Base-by-base conservation (phyloP, 2,113 vertebrate species). In the Lagopus leucura region DNA sequence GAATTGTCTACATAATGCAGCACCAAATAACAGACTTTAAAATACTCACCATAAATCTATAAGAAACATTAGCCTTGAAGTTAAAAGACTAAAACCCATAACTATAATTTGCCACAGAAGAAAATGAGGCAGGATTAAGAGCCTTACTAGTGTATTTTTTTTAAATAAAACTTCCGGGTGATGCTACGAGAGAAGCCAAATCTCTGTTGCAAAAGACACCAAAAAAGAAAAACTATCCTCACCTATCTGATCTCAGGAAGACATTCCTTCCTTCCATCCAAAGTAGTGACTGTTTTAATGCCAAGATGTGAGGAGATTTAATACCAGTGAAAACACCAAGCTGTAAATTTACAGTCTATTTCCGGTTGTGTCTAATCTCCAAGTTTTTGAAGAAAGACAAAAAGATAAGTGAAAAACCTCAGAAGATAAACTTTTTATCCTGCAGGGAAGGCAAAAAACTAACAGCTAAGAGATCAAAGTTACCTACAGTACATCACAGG, bases 401-500 rank as follows among this genome's bases (percentile, higher is more conserved):
- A 69, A 89, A 52, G 3, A 74, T 30, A 74, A 61, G 3, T 3
- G 4, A 61, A 72, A 90, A 20, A 4, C 0, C 5, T 0, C 27
- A 65, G 12, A 50, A 71, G 20, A 4, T 63, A 55, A 55, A 52
- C 86, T 55, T 43, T 78, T 79, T 38, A 47, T 4, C 36, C 21
- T 57, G 10, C 67, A 13, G 11, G 24, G 8, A 74, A 67, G 18
- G 20, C 38, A 85, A 85, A 43, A 5, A 67, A 21, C n/a, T 64
- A 52, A 85, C 91, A 38, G 3, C 5, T 70, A 9, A 72, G 21
- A 88, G n/a, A n/a, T 11, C 24, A 36, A 36, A 72, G 43, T 90
- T 71, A 52, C 0, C 0, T 5, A 1, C 4, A n/a, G 16, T 21
- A 14, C 1, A 13, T 12, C 54, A 78, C 36, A 90, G 32, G 17